These are phyloP conservation scores for Megalopta genalis DNA, from an alignment of 1,140 invertebrate species.

Conservation along the genomic window DNA sequence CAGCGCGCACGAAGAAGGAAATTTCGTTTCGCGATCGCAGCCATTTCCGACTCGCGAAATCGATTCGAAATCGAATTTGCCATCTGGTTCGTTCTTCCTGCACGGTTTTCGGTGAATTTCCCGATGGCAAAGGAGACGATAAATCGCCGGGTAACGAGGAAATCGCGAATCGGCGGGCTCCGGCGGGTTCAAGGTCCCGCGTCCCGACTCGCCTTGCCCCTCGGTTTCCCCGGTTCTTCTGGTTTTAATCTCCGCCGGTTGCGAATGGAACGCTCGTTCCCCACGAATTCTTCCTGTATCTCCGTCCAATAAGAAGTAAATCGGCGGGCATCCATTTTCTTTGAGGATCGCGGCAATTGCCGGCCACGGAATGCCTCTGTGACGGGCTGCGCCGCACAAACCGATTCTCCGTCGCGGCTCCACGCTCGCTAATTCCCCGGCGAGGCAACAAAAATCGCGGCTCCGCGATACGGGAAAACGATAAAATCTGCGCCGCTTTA, in stretches of 20 bases:
- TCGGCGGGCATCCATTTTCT: constrained; percentile 54
- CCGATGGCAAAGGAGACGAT: constrained; percentile 38
- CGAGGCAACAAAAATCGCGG: constrained; percentile 24
- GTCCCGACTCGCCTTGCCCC: not conserved
- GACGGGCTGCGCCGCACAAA: constrained; percentile 3
- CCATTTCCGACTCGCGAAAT: too few species aligned
- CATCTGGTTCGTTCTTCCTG: too few species aligned
- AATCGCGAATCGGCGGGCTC: constrained; percentile 17
- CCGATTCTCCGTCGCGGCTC: not conserved
- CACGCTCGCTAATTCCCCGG: constrained; percentile 1
- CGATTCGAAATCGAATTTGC: too few species aligned
- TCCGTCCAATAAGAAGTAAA: constrained; percentile 55
- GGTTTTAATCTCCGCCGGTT: constrained; percentile 49
- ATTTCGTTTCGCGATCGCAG: too few species aligned
- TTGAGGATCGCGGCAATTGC: constrained; percentile 31
- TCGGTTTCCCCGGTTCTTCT: not conserved
- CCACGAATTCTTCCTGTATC: constrained; percentile 52
- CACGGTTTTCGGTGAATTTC: constrained; percentile 28
- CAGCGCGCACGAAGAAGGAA: too few species aligned
- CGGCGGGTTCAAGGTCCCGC: constrained; percentile 49
- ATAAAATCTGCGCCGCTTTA: constrained; percentile 4
- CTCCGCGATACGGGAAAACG: constrained; percentile 21
- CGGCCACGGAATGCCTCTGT: constrained; percentile 47
- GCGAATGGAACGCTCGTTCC: constrained; percentile 24
- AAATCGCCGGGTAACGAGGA: constrained; percentile 52